Evolutionary conservation across 2,113 vertebrate species (phyloP).

Genomic region (Callipepla squamata): DNA sequence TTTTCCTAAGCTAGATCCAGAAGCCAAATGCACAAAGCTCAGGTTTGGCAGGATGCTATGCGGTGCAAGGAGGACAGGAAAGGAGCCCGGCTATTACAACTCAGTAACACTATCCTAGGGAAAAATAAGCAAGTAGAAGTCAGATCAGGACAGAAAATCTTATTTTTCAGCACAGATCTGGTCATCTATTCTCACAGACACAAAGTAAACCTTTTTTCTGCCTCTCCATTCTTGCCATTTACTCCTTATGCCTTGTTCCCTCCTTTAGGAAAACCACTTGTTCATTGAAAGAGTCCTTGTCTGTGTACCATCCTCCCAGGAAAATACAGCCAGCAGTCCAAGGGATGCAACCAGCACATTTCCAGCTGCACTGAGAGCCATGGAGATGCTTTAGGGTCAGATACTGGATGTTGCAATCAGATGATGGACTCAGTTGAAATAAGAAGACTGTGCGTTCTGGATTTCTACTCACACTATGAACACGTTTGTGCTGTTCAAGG

Average conservation of each 20-base stretch:
- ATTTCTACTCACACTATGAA: conserved; percentile 90
- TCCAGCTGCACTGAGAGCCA: neutral
- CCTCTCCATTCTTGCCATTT: neutral
- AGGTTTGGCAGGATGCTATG: neutral
- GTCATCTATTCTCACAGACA: neutral
- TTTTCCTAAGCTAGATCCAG: neutral
- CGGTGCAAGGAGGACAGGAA: neutral
- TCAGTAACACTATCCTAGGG: neutral
- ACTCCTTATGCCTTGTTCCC: neutral
- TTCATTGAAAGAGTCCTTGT: neutral
- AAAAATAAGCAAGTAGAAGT: neutral
- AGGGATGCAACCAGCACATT: neutral
- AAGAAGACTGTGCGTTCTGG: conserved; percentile 79
- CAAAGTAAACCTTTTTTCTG: neutral
- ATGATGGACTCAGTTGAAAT: conserved; percentile 78
- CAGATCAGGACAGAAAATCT: neutral
- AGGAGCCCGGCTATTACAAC: neutral
- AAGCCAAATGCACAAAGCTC: neutral
- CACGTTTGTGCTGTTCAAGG: conserved; percentile 88
- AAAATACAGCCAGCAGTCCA: neutral
- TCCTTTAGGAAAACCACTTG: neutral
- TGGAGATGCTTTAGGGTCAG: neutral
- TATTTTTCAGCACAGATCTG: neutral
- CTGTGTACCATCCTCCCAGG: rapidly evolving
- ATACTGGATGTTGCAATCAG: neutral